Conservation (phyloP, 2,797 vertebrate genomes). For the Onychomys torridus region DNA sequence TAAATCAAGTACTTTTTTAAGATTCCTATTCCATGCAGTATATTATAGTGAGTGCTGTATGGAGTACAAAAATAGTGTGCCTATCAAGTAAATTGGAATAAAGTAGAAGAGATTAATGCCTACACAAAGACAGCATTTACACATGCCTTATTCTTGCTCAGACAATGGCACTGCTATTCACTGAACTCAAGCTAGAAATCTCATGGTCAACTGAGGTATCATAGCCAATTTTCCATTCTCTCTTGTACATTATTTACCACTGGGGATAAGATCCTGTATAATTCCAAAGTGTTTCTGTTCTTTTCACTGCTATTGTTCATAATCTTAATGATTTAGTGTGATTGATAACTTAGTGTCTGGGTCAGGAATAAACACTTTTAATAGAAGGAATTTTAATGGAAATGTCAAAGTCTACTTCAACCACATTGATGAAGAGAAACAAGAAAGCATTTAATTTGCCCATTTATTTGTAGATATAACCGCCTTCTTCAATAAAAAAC, state of each 20-base stretch:
- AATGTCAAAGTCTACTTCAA: background rate
- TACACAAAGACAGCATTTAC: background rate
- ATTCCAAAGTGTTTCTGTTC: background rate
- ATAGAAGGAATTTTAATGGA: background rate
- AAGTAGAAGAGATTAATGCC: background rate
- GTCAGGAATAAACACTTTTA: background rate
- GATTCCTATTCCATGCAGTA: background rate
- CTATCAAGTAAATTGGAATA: constrained; percentile 8
- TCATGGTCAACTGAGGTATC: background rate
- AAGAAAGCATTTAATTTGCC: background rate
- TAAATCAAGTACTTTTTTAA: constrained; percentile 60
- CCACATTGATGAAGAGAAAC: background rate
- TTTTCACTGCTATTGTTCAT: background rate
- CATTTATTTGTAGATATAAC: too few species aligned
- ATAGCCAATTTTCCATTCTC: background rate
- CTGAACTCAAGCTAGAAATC: background rate
- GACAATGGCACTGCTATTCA: background rate
- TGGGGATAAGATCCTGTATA: background rate
- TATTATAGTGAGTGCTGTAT: background rate
- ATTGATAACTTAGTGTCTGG: background rate
- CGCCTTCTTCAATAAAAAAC: too few species aligned
- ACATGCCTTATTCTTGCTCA: background rate
- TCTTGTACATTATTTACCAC: background rate
- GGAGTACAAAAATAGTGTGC: background rate
- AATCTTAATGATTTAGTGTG: background rate